phyloP scores from a whole-genome alignment of 1,140 invertebrate genomes.

The Drosophila jambulina region DNA sequence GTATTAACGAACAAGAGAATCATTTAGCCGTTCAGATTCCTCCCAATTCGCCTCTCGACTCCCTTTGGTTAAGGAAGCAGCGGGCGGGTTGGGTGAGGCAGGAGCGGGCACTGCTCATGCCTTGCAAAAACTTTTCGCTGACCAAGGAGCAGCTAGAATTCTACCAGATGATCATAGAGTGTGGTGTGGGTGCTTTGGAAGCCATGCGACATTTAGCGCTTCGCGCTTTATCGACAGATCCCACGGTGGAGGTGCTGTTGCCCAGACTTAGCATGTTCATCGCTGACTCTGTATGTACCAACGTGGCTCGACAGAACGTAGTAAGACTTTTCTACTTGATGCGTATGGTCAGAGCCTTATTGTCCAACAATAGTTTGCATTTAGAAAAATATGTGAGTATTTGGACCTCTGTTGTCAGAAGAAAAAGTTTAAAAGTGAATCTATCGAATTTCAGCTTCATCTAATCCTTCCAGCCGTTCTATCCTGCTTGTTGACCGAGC shows the following conservation, averaged over 20 bases:
- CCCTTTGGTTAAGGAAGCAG: conserved; percentile 18
- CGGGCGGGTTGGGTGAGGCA: conserved; percentile 22
- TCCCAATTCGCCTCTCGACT: background rate
- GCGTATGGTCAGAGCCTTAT: conserved; percentile 48
- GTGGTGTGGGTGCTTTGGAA: conserved; percentile 19
- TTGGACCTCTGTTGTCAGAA: background rate
- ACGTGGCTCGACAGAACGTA: conserved; percentile 31
- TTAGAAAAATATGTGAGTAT: conserved; percentile 51
- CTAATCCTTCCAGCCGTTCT: conserved; percentile 48
- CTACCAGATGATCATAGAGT: conserved; percentile 28
- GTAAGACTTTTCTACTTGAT: conserved; percentile 33
- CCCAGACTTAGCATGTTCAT: conserved; percentile 32
- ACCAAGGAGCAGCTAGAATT: conserved; percentile 41
- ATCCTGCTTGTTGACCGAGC: conserved; percentile 31
- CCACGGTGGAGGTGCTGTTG: conserved; percentile 34
- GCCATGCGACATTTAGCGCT: conserved; percentile 13
- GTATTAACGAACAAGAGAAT: too few relatives aligned
- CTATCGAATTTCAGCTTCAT: conserved; percentile 37
- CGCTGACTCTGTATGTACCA: conserved; percentile 14
- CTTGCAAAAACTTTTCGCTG: conserved; percentile 19
- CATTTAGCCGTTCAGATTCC: background rate
- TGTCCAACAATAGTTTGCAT: conserved; percentile 21
- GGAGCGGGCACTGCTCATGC: conserved; percentile 31
- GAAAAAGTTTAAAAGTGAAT: background rate
- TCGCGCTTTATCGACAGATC: conserved; percentile 16